phyloP scores from a whole-genome alignment of 53 echinoderm and acorn worm genomes.

The Crossaster papposus region DNA sequence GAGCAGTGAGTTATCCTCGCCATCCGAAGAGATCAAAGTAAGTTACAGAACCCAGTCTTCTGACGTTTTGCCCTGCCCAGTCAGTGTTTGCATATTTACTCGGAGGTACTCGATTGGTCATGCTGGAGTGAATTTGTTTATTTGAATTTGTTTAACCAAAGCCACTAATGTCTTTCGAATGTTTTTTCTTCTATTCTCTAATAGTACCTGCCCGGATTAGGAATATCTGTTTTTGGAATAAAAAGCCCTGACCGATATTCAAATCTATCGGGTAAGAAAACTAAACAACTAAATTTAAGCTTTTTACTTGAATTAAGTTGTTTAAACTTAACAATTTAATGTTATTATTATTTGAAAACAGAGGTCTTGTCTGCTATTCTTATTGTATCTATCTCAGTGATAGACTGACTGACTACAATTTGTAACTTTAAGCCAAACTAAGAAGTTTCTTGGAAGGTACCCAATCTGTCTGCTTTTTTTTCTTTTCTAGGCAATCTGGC shows the following conservation, averaged over 20 bases:
- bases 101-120: no score
- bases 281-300: neutral
- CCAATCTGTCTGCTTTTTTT: neutral
- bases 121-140: no score
- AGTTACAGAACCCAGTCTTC: neutral
- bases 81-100: neutral
- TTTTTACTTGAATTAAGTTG: neutral
- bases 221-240: conserved; percentile 72
- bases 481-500: conserved; percentile 68
- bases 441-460: no score
- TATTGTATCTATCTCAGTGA: no score
- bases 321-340: neutral
- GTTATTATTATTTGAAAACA: neutral
- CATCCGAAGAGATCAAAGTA: conserved; percentile 74
- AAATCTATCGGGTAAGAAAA: conserved; percentile 10
- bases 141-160: neutral
- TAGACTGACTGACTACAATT: no score
- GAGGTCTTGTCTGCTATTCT: no score
- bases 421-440: no score
- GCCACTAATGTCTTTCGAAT: neutral
- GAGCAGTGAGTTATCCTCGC: conserved; percentile 74
- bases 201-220: conserved; percentile 75
- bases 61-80: neutral
- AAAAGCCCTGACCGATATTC: conserved; percentile 70
- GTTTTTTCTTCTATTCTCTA: neutral